Base-by-base conservation (phyloP, 2,113 vertebrate species). In the Aphelocoma coerulescens region DNA sequence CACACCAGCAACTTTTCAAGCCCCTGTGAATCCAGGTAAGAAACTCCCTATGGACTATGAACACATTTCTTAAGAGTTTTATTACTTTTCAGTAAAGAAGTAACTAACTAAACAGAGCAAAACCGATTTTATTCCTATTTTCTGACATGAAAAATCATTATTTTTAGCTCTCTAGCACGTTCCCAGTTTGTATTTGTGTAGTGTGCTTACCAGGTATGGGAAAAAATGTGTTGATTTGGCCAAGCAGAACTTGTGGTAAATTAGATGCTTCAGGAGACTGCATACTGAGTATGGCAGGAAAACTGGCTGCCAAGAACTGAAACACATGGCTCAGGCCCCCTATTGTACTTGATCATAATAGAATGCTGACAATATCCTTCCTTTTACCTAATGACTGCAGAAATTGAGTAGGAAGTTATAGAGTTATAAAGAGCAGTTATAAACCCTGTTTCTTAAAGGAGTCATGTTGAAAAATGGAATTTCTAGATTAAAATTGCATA, bases 1-100 rank as follows among this genome's bases (percentile, higher is more conserved):
- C n/a, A 71, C 93, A 76, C 58, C 97, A 26, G 66, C 96, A 80
- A 92, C 97, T 74, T 96, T 98, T 88, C 98, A 97, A 71, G 59
- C 97, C 39, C 90, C 98, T 92, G 73, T 91, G 59, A 98, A 92
- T 97, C 65, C 98, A 98, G 98, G 98, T 98, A 96, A 96, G 79
- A 85, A 91, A 69, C 11, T 58, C 11, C 37, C 10, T 49, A 3
- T 37, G 22, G 22, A 51, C 33, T 77, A 7, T 18, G 63, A 57
- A 43, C 46, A 30, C 6, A 24, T 24, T 62, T 54, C 7, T 35
- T 66, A 20, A 28, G 76, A 43, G 23, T 72, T 71, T 22, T 73
- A 24, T 14, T 81, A 41, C 20, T 77, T 85, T 88, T 20, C 2
- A 14, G 61, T 91, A 46, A 65, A 37, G 46, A 73, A 57, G 5